Evolutionary conservation across 2,797 vertebrate species (phyloP).

Genomic region (Bovichtus variegatus): DNA sequence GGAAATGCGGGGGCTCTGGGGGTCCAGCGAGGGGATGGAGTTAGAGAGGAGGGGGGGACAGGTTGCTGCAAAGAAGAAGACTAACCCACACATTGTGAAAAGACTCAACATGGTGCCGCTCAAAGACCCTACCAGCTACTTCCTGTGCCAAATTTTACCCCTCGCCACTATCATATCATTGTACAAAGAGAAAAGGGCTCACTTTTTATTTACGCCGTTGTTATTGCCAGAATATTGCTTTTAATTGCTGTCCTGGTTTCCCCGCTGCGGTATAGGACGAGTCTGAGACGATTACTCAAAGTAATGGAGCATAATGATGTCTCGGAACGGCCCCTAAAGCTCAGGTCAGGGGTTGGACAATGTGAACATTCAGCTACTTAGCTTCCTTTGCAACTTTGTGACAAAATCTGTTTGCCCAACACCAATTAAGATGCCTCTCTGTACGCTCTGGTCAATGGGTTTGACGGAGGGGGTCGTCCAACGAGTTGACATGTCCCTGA

Average conservation of each 20-base stretch:
- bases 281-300: constrained; percentile 88
- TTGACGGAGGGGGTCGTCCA: constrained; percentile 88
- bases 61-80: constrained; percentile 55
- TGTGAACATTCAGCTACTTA: constrained; percentile 92
- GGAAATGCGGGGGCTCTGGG: constrained; percentile 42
- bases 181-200: constrained; percentile 84
- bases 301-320: constrained; percentile 89
- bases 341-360: constrained; percentile 90
- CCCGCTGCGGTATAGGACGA: constrained; percentile 79
- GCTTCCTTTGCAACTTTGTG: constrained; percentile 91
- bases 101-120: constrained; percentile 53
- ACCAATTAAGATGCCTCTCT: constrained; percentile 90
- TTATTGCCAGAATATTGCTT: constrained; percentile 87
- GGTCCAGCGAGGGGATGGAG: constrained; percentile 53
- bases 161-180: constrained; percentile 88
- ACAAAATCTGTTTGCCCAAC: constrained; percentile 92
- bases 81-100: constrained; percentile 22
- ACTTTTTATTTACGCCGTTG: constrained; percentile 83
- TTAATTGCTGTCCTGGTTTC: constrained; percentile 89
- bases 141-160: constrained; percentile 79
- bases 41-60: constrained; percentile 44
- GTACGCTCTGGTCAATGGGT: constrained; percentile 85
- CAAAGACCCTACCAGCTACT: constrained; percentile 57
- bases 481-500: constrained; percentile 88
- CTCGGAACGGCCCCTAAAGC: constrained; percentile 77